Percentiles rank a stretch among this genome's conserved stretches.
phyloP scores from a whole-genome alignment of 2,888 invertebrate genomes.

The Cerastis leucographa region DNA sequence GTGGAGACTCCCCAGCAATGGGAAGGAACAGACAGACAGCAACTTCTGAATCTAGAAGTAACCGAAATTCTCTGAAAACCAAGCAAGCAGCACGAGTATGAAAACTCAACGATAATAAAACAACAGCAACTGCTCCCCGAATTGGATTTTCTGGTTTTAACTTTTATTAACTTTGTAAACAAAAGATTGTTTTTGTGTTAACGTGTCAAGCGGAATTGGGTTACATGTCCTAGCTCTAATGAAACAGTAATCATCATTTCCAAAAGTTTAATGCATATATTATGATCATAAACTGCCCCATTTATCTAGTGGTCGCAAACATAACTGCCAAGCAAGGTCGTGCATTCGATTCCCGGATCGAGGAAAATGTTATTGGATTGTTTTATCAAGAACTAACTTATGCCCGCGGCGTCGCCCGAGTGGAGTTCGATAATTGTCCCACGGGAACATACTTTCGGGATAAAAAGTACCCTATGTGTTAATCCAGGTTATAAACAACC shows the following conservation, averaged over 20 bases:
- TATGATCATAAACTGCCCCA: background rate
- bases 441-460: too few relatives aligned
- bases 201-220: background rate
- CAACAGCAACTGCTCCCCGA: constrained; percentile 4
- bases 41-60: background rate
- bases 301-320: background rate
- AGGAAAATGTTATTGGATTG: background rate
- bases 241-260: background rate
- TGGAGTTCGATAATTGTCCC: too few relatives aligned
- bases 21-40: background rate
- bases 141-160: constrained; percentile 48
- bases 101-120: constrained; percentile 19
- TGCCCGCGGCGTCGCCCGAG: too few relatives aligned
- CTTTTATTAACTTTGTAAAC: constrained; percentile 48
- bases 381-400: background rate
- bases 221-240: background rate
- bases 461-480: too few relatives aligned
- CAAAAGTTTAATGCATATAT: background rate
- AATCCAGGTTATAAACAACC: too few relatives aligned
- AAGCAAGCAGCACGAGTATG: background rate
- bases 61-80: background rate
- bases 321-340: background rate
- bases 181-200: constrained; percentile 32
- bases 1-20: too few relatives aligned
- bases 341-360: background rate